Evolutionary conservation across 2,888 invertebrate genomes (phyloP), one percentile per base, ranked within the genome.

Genomic region (Rhingia rostrata): DNA sequence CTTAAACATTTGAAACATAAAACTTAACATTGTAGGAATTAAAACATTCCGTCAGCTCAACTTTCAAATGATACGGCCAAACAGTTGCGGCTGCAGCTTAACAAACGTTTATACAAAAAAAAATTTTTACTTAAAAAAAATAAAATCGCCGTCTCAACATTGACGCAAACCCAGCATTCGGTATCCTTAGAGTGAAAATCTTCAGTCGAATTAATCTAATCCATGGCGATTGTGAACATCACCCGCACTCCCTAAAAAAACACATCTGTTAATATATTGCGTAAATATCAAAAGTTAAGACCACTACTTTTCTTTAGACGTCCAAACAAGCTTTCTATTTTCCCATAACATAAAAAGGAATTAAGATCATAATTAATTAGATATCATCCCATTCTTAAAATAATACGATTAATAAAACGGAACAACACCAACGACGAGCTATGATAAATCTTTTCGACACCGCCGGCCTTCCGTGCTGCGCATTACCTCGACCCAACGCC

Each of bases 361-460:
- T 84, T 66, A 84, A 75, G 64, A 75, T 80, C 80, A 80, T 70
- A 84, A 84, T 84, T 80, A 84, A 84, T 84, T 80, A 79, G 63
- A 70, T 84, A 84, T 84, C 79, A 79, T 84, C 74, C 60, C 78
- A 80, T 75, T 80, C 80, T 75, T 84, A 84, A 84, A 84, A 84
- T 84, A 84, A 84, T 84, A 80, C 70, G 61, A 84, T 80, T 80
- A 84, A 84, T 80, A 70, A 80, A 80, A 64, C 37, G 53, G 60
- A 45, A 10, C 35, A 70, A 74, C 64, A 75, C 7, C 61, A 74
- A 54, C 53, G 79, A 74, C 56, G 64, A 79, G 67, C 54, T 47
- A 73, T 73, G 51, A 83, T 79, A 83, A 83, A 83, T 79, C 43
- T 70, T 60, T 47, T 63, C 12, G 72, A 72, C 69, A 45, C 33